Evolutionary conservation across 2,888 invertebrate genomes (phyloP).

Genomic region (Eilema griseolum): DNA sequence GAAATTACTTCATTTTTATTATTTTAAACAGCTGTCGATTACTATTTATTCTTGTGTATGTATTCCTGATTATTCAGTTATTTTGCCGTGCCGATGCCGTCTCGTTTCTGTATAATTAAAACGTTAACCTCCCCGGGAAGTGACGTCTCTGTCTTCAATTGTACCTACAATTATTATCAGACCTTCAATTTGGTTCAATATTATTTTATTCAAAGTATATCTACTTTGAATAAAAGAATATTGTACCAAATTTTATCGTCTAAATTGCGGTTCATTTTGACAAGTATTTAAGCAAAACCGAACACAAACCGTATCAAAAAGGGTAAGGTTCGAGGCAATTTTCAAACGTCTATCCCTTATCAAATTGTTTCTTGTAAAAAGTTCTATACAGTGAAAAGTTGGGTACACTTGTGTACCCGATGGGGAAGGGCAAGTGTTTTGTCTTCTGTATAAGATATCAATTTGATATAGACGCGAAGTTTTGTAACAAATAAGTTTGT

Average conservation of each 20-base stretch:
- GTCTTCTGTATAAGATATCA: constrained; percentile 49
- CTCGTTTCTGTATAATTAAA: too few relatives aligned
- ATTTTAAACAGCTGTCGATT: background rate
- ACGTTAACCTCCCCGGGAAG: too few relatives aligned
- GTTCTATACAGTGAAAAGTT: constrained; percentile 37
- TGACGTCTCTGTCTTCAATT: too few relatives aligned
- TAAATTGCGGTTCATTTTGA: background rate
- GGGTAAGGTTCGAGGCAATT: constrained; percentile 11
- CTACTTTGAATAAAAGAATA: too few relatives aligned
- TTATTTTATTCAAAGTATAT: too few relatives aligned
- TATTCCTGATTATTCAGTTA: too few relatives aligned
- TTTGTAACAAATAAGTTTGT: constrained; percentile 35
- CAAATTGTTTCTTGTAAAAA: constrained; percentile 40
- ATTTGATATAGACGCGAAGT: constrained; percentile 47
- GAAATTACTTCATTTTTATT: background rate
- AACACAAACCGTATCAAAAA: background rate
- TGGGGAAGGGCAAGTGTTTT: constrained; percentile 51
- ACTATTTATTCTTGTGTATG: background rate
- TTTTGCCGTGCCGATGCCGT: too few relatives aligned
- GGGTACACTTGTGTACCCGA: constrained; percentile 39
- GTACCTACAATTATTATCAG: too few relatives aligned
- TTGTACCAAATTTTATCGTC: background rate
- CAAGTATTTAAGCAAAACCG: background rate
- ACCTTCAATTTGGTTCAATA: too few relatives aligned
- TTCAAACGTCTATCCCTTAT: constrained; percentile 25